Conservation (phyloP, 2,113 vertebrate species). For the Sceloporus tristichus region DNA sequence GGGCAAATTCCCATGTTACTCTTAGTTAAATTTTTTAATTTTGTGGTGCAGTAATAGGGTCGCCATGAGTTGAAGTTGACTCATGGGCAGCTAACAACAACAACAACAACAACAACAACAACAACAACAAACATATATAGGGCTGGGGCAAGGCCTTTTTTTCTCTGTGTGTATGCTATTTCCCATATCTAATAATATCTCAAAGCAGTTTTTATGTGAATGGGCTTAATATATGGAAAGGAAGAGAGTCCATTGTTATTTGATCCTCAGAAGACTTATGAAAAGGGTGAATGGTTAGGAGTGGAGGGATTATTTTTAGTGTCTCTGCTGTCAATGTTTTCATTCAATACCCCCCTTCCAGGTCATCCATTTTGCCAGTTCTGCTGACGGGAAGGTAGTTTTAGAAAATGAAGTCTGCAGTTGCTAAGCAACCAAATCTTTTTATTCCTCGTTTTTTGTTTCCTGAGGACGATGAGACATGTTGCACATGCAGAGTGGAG, state of each 20-base stretch:
- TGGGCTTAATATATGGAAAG: constrained; percentile 1
- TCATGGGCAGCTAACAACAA: too few relatives aligned
- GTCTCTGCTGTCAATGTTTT: neutral
- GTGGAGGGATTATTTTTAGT: neutral
- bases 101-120: too few relatives aligned
- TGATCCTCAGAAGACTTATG: neutral
- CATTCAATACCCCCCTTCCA: neutral
- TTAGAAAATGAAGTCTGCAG: neutral
- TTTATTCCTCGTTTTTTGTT: neutral
- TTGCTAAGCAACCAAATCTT: neutral
- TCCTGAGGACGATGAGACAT: neutral
- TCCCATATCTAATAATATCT: too few relatives aligned
- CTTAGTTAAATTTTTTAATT: too few relatives aligned
- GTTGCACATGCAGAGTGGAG: neutral
- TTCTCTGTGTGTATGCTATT: too few relatives aligned
- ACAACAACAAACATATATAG: too few relatives aligned
- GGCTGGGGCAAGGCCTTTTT: too few relatives aligned
- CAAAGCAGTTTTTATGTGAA: neutral
- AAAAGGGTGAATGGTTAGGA: neutral
- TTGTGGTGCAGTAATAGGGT: too few relatives aligned
- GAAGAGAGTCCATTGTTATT: neutral
- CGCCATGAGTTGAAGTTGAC: too few relatives aligned
- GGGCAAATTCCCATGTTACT: too few relatives aligned
- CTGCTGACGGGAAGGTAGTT: neutral
- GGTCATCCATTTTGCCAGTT: neutral